phyloP scores from a whole-genome alignment of 2,888 invertebrate species.

The Lasius fuliginosus region DNA sequence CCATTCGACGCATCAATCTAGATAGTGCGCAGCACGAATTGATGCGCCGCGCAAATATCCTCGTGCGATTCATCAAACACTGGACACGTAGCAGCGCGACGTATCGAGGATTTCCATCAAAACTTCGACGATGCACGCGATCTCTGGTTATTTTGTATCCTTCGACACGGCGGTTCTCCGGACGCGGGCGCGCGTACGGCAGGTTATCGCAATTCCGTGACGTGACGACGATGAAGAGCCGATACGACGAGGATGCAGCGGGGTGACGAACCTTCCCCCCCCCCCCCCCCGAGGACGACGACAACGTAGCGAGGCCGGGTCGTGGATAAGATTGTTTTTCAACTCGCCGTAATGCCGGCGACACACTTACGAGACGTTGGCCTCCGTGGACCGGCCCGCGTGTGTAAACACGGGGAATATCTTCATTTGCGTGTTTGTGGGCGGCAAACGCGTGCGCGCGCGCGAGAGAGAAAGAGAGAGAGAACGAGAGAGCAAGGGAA shows the following conservation, averaged over 20 bases:
- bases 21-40: slow-evolving; percentile 20
- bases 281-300: not conserved
- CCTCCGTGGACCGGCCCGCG: slow-evolving; percentile 52
- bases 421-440: slow-evolving; percentile 78
- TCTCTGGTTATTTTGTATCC: slow-evolving; percentile 27
- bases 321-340: slow-evolving; percentile 70
- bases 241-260: slow-evolving; percentile 35
- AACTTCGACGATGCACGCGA: slow-evolving; percentile 14
- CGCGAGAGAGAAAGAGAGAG: no score
- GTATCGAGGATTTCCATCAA: slow-evolving; percentile 42
- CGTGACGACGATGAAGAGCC: slow-evolving; percentile 48
- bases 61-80: slow-evolving; percentile 38
- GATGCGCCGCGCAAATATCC: slow-evolving; percentile 11
- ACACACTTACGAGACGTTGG: slow-evolving; percentile 78
- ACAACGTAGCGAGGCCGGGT: slow-evolving; percentile 61
- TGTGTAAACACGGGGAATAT: slow-evolving; percentile 75
- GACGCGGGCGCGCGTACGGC: not conserved
- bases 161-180: slow-evolving; percentile 13
- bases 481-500: slow-evolving; percentile 44
- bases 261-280: slow-evolving; percentile 62
- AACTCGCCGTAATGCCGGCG: slow-evolving; percentile 63
- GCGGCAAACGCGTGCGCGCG: slow-evolving; percentile 41
- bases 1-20: slow-evolving; percentile 8
- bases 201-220: slow-evolving; percentile 46
- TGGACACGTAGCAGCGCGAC: slow-evolving; percentile 37